These are phyloP conservation scores for Trachelus troglodyta DNA, from an alignment of 2,888 invertebrate genomes.

Conservation along the genomic window DNA sequence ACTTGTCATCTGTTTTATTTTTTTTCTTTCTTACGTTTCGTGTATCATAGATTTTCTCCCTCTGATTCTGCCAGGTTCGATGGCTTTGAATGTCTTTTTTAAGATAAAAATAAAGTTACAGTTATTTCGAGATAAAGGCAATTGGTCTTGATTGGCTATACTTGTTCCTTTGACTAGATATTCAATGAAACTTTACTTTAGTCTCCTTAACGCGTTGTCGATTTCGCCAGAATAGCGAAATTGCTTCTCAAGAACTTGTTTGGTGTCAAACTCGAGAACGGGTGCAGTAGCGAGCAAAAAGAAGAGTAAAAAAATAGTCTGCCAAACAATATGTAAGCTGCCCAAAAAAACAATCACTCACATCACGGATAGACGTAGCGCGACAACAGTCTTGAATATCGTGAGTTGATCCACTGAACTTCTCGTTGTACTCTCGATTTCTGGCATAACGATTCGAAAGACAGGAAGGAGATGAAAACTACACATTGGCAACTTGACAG, in stretches of 20 bases:
- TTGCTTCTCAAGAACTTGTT: neutral
- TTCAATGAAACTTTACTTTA: neutral
- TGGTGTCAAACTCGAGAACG: neutral
- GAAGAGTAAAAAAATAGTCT: neutral
- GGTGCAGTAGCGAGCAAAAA: neutral
- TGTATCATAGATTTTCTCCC: neutral
- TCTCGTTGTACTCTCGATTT: neutral
- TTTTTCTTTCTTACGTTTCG: neutral
- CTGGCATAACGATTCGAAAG: neutral
- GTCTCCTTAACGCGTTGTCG: neutral
- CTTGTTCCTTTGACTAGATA: neutral
- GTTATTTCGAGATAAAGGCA: neutral
- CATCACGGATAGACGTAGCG: neutral
- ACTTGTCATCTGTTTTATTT: neutral
- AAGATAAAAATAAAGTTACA: neutral
- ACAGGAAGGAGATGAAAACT: neutral
- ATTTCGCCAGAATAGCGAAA: neutral
- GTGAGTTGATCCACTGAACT: neutral
- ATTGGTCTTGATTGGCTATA: neutral
- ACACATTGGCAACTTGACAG: neutral
- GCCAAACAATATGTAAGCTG: neutral
- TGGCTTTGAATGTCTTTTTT: neutral
- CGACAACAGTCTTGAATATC: neutral
- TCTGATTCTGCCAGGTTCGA: neutral
- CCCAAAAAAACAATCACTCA: neutral